Base-by-base conservation (phyloP, 37 sponge, comb jelly and placozoan species). In the Theonella swinhoei region DNA sequence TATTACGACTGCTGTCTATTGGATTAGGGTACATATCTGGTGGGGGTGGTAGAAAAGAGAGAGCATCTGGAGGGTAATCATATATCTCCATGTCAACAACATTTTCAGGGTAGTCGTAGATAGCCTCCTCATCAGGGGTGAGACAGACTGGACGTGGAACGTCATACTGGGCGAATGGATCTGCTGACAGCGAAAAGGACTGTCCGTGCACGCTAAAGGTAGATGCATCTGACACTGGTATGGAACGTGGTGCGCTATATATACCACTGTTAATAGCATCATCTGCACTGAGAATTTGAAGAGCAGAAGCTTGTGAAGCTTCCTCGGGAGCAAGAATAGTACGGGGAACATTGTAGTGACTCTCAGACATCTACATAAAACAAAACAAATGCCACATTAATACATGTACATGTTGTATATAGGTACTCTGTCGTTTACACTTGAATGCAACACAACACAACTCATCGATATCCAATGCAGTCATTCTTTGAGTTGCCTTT, bases 1-100 rank as follows among this genome's bases (percentile, higher is more conserved):
- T 88, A 64, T 69, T 81, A 0, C 83, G 40, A 4, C 62, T 73
- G 42, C 79, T 71, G 5, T 78, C 72, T 5, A 41, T 8, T 3
- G 43, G 63, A 30, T 70, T 62, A 25, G 32, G n/a, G 1, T 41
- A 43, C 4, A 59, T 78, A 62, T 74, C 74, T 26, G 41, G 33
- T 7, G 35, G 78, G 29, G 23, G n/a, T 4, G 22, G 24, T 33
- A 39, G n/a, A 0, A 72, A 4, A 42, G 23, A 20, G 17, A 89
- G 54, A 11, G 82, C 93, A 85, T 92, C 93, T 0, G 93, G 93
- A 3, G 93, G 93, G 65, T 92, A 92, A 61, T 88, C 93, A 30
- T 92, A 92, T 14, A 87, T 82, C 39, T 91, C 92, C 68, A 83
- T 70, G 47, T 83, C 88, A 4, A 66, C 61, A 4, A 87, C 37